Base-by-base conservation (phyloP, 2,797 vertebrate species). In the Silurus aristotelis region DNA sequence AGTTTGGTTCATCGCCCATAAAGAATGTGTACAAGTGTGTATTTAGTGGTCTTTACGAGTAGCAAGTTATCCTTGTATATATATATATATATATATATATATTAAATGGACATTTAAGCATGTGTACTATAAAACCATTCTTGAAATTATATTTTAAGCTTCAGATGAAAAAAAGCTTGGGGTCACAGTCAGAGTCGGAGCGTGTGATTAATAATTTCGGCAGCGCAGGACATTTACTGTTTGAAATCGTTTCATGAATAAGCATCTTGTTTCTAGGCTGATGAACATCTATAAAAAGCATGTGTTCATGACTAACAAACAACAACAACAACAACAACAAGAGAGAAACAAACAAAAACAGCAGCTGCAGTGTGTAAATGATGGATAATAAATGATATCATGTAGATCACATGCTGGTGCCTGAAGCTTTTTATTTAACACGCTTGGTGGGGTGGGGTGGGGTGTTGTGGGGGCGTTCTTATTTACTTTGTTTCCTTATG, bases 221-320 rank as follows among this genome's bases (percentile, higher is more conserved):
- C 25, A 46, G 58, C 31, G 13, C 20, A 43, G 58, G 76, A 79
- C 76, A 79, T 61, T 79, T 46, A 79, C 76, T 46, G 76, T 76
- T 76, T 76, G 52, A 79, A 63, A 79, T 15, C 76, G 58, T 55
- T 81, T 67, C 46, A 81, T 84, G 92, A 96, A 93, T 94, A 93
- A 95, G 96, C 96, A 97, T 97, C 95, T 96, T 97, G 96, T 97
- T 96, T 96, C 95, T 95, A 96, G 97, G 95, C 95, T 97, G 96
- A 96, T 96, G 94, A 55, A 96, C 95, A 95, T 94, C 96, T 96
- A 96, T 92, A 90, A 86, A 90, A 95, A 97, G 96, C 97, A 98
- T 98, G 97, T 97, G 95, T 95, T 96, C 96, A 94, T 96, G 95
- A 96, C 94, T 94, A 95, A 95, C 92, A 43, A 76, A 87, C 64